Evolutionary conservation across 2,797 vertebrate genomes (phyloP).

Genomic region (Trematomus bernacchii): DNA sequence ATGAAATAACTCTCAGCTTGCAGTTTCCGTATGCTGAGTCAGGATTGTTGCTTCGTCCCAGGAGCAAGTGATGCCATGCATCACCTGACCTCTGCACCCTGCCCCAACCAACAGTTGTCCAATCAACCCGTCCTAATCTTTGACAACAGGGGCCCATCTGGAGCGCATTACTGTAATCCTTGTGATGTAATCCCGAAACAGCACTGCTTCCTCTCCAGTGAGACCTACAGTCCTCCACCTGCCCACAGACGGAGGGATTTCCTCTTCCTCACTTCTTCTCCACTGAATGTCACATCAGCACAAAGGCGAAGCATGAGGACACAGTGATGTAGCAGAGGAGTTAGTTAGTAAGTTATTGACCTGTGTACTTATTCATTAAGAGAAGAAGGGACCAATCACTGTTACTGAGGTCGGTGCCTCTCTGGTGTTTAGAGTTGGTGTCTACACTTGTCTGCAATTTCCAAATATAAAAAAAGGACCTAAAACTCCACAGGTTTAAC

Average conservation of each 20-base stretch:
- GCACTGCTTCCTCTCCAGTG: slow-evolving; percentile 55
- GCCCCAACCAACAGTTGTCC: slow-evolving; percentile 61
- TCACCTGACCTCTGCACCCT: slow-evolving; percentile 63
- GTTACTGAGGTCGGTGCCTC: too few species aligned
- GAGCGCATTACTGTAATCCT: slow-evolving; percentile 82
- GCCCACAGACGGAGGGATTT: slow-evolving; percentile 37
- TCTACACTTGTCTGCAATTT: too few species aligned
- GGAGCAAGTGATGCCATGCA: slow-evolving; percentile 45
- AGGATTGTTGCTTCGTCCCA: slow-evolving; percentile 32
- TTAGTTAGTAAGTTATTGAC: too few species aligned
- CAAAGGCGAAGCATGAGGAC: slow-evolving; percentile 19
- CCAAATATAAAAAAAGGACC: too few species aligned
- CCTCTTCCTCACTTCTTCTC: slow-evolving; percentile 24
- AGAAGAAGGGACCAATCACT: too few species aligned
- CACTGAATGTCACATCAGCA: slow-evolving; percentile 12
- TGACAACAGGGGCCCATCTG: slow-evolving; percentile 80
- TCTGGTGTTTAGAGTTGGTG: too few species aligned
- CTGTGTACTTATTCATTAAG: too few species aligned
- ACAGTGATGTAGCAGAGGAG: slow-evolving; percentile 13
- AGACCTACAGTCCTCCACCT: slow-evolving; percentile 53
- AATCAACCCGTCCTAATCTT: slow-evolving; percentile 78
- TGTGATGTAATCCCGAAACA: slow-evolving; percentile 82
- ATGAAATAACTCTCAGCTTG: not conserved
- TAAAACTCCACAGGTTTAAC: too few species aligned
- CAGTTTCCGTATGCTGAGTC: not conserved